Evolutionary conservation across 2,113 vertebrate species (phyloP), one percentile per base, ranked within the genome.

Genomic region (Meleagris gallopavo): DNA sequence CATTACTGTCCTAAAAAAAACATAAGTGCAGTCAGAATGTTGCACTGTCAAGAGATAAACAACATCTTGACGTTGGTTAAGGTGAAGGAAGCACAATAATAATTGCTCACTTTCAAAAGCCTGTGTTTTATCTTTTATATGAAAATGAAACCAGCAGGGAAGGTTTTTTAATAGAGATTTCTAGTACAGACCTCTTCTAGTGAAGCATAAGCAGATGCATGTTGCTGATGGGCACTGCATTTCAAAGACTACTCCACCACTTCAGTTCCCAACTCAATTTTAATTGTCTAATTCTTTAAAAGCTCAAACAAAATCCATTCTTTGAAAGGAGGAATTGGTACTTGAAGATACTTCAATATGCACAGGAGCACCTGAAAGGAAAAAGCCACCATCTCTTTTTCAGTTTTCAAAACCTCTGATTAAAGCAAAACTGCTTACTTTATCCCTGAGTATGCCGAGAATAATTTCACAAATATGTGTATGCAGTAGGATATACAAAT

Each of bases 381-480:
- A 82, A 82, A 72, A 45, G 17, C 71, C 19, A 57, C 0, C 0
- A 6, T 20, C 7, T n/a, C 2, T 54, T 76, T 82, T 43, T 70
- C 14, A 50, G 15, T 9, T 45, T 46, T 50, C 50, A 62, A 36
- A 83, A 72, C 1, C 32, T 65, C 50, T 66, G 17, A 57, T 12
- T 19, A 70, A 38, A 80, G 18, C 13, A 55, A 60, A 6, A 83
- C 9, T 58, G 19, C n/a, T 91, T 83, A 54, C 7, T 21, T 80
- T 66, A 18, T 73, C 41, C 20, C 5, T 57, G 4, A 3, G 0
- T 50, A 41, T 41, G 27, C 12, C 22, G n/a, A 29, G 14, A 86
- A 60, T 15, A 65, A 2, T 74, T 92, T 64, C 70, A 60, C 11
- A 48, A 67, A 29, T 71, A 45, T 18, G 18, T 36, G 29, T 10